These are phyloP conservation scores for Mesitornis unicolor DNA, from an alignment of 2,113 vertebrate species.

Conservation along the genomic window DNA sequence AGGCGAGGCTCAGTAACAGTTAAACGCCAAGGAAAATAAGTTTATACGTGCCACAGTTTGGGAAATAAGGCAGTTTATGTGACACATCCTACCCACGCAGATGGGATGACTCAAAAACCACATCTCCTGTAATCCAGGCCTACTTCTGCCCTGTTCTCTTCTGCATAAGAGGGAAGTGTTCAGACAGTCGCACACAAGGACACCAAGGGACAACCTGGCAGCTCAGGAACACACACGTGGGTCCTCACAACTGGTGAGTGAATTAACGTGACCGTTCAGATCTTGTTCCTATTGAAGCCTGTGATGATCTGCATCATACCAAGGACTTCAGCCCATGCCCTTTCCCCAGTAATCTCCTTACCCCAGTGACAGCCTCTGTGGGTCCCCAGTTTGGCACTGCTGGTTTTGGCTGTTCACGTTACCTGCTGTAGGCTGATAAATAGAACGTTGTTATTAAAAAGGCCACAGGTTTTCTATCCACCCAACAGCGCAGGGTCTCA, in stretches of 20 bases:
- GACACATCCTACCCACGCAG: neutral
- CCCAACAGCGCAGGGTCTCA: accelerated
- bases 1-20: neutral
- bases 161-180: neutral
- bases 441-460: neutral
- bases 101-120: neutral
- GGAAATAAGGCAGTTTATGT: neutral
- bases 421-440: no score
- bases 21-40: neutral
- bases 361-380: neutral
- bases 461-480: neutral
- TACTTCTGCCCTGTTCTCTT: neutral
- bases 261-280: neutral
- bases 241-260: no score
- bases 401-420: neutral
- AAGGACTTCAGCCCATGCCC: no score
- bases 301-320: accelerated
- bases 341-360: neutral
- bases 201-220: no score
- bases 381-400: neutral
- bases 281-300: neutral
- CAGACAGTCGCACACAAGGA: no score
- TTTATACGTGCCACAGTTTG: neutral
- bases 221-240: no score
- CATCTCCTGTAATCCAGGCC: neutral